Evolutionary conservation across 2,113 vertebrate genomes (phyloP), one percentile per base, ranked within the genome.

Genomic region (Aix galericulata): DNA sequence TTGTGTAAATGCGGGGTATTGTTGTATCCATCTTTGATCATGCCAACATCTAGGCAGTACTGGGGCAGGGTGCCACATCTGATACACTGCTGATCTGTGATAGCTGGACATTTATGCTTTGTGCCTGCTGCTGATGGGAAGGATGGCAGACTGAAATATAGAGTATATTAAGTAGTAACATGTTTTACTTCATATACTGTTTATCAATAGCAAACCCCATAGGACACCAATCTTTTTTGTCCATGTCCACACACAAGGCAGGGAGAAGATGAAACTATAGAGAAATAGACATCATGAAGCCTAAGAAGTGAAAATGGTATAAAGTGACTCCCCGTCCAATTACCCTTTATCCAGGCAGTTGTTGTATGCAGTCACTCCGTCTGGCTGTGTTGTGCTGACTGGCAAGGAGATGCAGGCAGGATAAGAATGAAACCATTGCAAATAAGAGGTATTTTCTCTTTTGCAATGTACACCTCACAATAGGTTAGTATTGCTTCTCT

Each of bases 21-120:
- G 13, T 46, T 17, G 0, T 11, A 4, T 48, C 31, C 62, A 1
- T 34, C 25, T 64, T 8, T 63, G 50, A 17, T 26, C 29, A 25
- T 63, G 58, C 27, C 67, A 17, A 2, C 31, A 22, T 0, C 17
- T 38, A 55, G 50, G 23, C 29, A 6, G 40, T 17, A 0, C 29
- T 42, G 75, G 60, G 89, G 16, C 71, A 82, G 75, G 52, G 3
- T 55, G 6, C 17, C 23, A 4, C 12, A 0, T 11, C 14, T 1
- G 3, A 15, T 4, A 3, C 5, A 0, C 23, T 42, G 71, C 46
- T n/a, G 36, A 10, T 27, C 26, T 2, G 5, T 25, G 60, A 1
- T 4, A 40, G 52, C 36, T 78, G 56, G 44, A 11, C 3, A 2
- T 52, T 31, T 6, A 2, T 2, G 1, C 48, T 21, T 29, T 5